Percentiles rank a stretch among this genome's conserved stretches.
Conservation (phyloP, 2,888 invertebrate genomes). For the Eupithecia exiguata region DNA sequence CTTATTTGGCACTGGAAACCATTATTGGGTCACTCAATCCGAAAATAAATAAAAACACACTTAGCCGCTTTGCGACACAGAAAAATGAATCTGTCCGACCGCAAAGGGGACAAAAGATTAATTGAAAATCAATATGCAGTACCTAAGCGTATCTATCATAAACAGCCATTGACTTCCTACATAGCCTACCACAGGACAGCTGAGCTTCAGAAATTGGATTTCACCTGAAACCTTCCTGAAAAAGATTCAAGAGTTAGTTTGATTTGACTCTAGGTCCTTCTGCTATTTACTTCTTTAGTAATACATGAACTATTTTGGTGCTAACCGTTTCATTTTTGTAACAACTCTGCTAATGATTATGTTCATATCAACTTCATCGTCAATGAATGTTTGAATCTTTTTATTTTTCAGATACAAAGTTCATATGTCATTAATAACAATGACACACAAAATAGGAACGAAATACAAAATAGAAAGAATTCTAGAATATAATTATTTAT, state of each 20-base stretch:
- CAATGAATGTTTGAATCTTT: not conserved
- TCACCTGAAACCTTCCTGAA: not conserved
- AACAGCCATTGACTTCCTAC: slow-evolving; percentile 60
- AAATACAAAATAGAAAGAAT: too few relatives aligned
- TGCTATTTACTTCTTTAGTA: too few relatives aligned
- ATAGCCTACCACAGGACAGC: not conserved
- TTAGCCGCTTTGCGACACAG: slow-evolving; percentile 59
- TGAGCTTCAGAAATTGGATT: not conserved
- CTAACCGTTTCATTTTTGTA: not conserved
- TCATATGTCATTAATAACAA: too few relatives aligned
- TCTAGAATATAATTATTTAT: too few relatives aligned
- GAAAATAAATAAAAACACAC: slow-evolving; percentile 38
- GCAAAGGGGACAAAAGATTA: slow-evolving; percentile 78
- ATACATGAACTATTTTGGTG: too few relatives aligned
- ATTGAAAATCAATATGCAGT: slow-evolving; percentile 79
- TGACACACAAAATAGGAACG: too few relatives aligned
- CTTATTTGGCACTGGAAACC: not conserved
- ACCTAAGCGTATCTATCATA: slow-evolving; percentile 76
- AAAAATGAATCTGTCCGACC: slow-evolving; percentile 72
- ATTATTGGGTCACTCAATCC: slow-evolving; percentile 7
- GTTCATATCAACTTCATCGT: not conserved
- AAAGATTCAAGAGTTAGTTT: not conserved
- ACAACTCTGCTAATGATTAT: not conserved
- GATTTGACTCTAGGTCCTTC: not conserved
- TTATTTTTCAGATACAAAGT: too few relatives aligned